Conservation (phyloP, 2,888 invertebrate genomes). For the Rotaria socialis region DNA sequence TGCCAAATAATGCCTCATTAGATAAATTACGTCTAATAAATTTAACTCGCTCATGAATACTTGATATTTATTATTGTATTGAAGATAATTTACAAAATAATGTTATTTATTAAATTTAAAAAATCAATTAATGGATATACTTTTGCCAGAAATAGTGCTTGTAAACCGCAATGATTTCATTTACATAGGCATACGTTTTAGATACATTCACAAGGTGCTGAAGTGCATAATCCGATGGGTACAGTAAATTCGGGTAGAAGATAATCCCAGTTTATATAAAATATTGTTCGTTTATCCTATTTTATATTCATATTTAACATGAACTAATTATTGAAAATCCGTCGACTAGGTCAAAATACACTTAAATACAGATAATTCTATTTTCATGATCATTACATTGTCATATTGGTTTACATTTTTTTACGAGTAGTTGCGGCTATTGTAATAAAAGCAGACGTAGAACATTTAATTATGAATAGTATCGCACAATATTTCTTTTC, state of each 20-base stretch:
- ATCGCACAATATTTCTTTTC: not conserved
- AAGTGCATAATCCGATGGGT: not conserved
- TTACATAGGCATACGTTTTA: conserved; percentile 35
- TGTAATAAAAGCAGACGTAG: conserved; percentile 66
- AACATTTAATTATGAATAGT: not conserved
- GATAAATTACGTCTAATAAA: not conserved
- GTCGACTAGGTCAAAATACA: conserved; percentile 32
- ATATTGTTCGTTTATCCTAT: not conserved
- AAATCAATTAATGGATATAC: not conserved
- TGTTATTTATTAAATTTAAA: not conserved
- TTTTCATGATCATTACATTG: conserved; percentile 84
- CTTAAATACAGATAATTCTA: conserved; percentile 60
- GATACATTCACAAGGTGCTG: not conserved
- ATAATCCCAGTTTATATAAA: not conserved
- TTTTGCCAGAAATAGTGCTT: not conserved
- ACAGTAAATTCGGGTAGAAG: not conserved
- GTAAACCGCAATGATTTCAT: conserved; percentile 27
- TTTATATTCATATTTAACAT: not conserved
- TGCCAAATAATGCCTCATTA: not conserved
- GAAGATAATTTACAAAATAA: not conserved
- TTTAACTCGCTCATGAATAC: not conserved
- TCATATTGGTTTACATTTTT: conserved; percentile 81
- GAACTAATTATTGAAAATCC: not conserved
- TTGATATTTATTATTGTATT: not conserved
- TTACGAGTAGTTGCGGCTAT: conserved; percentile 76